Evolutionary conservation across 2,113 vertebrate species (phyloP).

Genomic region (Neoarius graeffei): DNA sequence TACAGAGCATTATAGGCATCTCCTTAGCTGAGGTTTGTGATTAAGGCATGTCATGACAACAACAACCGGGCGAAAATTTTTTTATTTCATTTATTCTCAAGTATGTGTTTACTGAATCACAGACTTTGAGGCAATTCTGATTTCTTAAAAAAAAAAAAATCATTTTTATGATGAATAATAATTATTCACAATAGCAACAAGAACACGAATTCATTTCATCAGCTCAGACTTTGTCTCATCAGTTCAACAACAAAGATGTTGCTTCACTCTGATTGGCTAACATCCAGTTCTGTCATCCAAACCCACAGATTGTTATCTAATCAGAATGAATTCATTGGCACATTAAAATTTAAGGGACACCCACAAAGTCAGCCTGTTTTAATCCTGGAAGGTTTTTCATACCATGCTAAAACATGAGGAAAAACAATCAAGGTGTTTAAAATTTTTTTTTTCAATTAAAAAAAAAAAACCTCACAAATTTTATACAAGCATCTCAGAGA

Average conservation of each 20-base stretch:
- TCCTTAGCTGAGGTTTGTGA: neutral
- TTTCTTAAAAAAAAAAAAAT: neutral
- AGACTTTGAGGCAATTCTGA: neutral
- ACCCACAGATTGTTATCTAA: neutral
- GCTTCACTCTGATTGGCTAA: neutral
- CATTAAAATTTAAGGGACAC: too few relatives aligned
- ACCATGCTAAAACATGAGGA: too few relatives aligned
- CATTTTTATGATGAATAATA: neutral
- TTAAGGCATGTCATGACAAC: neutral
- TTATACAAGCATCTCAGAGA: too few relatives aligned
- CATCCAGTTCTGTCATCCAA: neutral
- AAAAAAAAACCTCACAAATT: too few relatives aligned
- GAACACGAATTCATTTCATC: neutral
- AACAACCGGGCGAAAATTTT: neutral
- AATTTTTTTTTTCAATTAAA: too few relatives aligned
- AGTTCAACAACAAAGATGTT: neutral
- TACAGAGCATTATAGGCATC: neutral
- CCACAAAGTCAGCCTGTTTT: too few relatives aligned
- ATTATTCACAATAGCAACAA: neutral
- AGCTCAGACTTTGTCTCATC: neutral
- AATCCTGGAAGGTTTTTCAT: too few relatives aligned
- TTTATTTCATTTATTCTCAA: neutral
- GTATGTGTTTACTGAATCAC: neutral
- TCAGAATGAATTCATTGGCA: neutral
- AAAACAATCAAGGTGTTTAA: too few relatives aligned